phyloP scores from a whole-genome alignment of 2,888 invertebrate genomes.

The Cetonia aurata region DNA sequence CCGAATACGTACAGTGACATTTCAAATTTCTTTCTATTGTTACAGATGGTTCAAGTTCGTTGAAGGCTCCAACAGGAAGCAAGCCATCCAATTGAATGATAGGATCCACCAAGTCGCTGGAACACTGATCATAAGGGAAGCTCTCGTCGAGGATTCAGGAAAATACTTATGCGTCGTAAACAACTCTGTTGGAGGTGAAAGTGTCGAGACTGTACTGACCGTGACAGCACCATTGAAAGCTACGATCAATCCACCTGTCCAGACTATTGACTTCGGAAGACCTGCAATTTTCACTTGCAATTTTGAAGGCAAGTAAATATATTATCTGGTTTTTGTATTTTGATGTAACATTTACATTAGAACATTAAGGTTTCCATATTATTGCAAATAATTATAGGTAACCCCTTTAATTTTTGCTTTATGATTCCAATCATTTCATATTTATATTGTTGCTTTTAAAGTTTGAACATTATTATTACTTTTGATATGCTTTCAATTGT shows the following conservation, averaged over 20 bases:
- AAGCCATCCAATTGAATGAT: constrained; percentile 90
- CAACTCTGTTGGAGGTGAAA: constrained; percentile 94
- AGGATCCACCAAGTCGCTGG: constrained; percentile 94
- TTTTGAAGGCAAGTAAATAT: constrained; percentile 73
- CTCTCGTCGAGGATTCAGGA: constrained; percentile 92
- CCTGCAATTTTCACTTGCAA: constrained; percentile 93
- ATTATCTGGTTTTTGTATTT: neutral
- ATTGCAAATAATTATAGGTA: too few relatives aligned
- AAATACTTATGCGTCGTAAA: constrained; percentile 95
- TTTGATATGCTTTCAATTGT: too few relatives aligned
- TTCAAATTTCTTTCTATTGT: constrained; percentile 64
- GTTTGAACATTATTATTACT: too few relatives aligned
- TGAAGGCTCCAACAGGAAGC: constrained; percentile 87
- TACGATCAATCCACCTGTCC: constrained; percentile 86
- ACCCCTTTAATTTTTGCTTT: too few relatives aligned
- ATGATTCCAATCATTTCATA: too few relatives aligned
- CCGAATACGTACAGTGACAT: neutral
- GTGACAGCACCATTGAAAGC: constrained; percentile 92
- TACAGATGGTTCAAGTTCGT: constrained; percentile 95
- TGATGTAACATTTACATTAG: too few relatives aligned
- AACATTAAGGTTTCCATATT: too few relatives aligned
- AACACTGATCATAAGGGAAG: constrained; percentile 91
- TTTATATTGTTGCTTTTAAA: too few relatives aligned
- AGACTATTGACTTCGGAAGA: constrained; percentile 94
- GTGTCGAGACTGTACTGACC: constrained; percentile 91